A percentile compares a stretch with the other conserved stretches of the same genome.
Evolutionary conservation across 2,888 invertebrate species (phyloP).

Genomic region (Parascotia fuliginaria): DNA sequence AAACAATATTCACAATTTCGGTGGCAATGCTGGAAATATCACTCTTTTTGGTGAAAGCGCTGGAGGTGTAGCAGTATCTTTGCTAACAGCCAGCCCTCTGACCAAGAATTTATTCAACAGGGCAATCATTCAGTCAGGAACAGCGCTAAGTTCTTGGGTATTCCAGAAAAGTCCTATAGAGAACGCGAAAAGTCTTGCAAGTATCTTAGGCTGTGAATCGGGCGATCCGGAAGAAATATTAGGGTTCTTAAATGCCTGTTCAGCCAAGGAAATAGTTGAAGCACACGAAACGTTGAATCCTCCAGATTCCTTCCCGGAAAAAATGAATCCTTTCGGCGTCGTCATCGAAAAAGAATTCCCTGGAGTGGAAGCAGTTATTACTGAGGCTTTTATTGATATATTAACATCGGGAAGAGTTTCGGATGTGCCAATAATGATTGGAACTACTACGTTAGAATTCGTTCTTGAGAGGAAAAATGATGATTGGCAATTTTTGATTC

Average conservation of each 20-base stretch:
- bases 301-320: slow-evolving; percentile 30
- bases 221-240: slow-evolving; percentile 65
- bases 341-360: slow-evolving; percentile 76
- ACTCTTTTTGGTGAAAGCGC: slow-evolving; percentile 76
- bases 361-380: slow-evolving; percentile 65
- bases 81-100: slow-evolving; percentile 70
- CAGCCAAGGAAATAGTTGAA: slow-evolving; percentile 69
- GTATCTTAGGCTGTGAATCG: slow-evolving; percentile 65
- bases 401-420: slow-evolving; percentile 71
- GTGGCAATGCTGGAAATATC: slow-evolving; percentile 73
- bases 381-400: slow-evolving; percentile 66
- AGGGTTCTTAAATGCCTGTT: slow-evolving; percentile 67
- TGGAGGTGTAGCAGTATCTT: slow-evolving; percentile 61
- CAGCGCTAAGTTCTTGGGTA: slow-evolving; percentile 53
- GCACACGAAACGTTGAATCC: slow-evolving; percentile 51
- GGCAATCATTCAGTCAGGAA: slow-evolving; percentile 75
- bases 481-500: slow-evolving; percentile 68
- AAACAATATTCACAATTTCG: slow-evolving; percentile 72
- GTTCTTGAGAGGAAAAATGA: slow-evolving; percentile 51
- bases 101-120: slow-evolving; percentile 68
- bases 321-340: slow-evolving; percentile 45
- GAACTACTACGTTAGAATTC: slow-evolving; percentile 64
- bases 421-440: slow-evolving; percentile 72
- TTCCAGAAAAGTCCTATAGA: slow-evolving; percentile 66
- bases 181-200: slow-evolving; percentile 63